Evolutionary conservation across 2,113 vertebrate species (phyloP).

Genomic region (Labrus mixtus): DNA sequence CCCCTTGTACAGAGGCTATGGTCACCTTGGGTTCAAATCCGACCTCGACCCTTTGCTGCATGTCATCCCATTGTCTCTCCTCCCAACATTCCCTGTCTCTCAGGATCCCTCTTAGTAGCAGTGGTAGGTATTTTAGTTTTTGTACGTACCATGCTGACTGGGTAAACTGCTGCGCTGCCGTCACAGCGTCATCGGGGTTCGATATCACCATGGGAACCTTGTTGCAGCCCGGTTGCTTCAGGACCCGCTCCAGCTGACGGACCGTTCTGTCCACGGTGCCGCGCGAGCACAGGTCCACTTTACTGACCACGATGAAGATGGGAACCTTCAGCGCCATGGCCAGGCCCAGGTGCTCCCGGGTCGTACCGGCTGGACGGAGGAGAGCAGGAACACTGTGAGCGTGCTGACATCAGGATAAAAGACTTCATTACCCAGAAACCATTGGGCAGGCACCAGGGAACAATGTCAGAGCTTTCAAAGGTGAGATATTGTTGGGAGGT

Average conservation of each 20-base stretch:
- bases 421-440: slow-evolving; percentile 30
- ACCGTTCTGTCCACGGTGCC: slow-evolving; percentile 92
- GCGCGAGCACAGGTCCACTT: slow-evolving; percentile 92
- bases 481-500: too few species aligned
- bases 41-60: too few species aligned
- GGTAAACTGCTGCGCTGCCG: slow-evolving; percentile 94
- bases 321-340: slow-evolving; percentile 97
- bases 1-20: too few species aligned
- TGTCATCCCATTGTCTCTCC: too few species aligned
- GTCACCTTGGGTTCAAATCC: too few species aligned
- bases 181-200: slow-evolving; percentile 92
- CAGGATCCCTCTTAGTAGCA: too few species aligned
- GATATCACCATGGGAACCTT: slow-evolving; percentile 92
- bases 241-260: slow-evolving; percentile 92
- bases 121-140: too few species aligned
- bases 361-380: slow-evolving; percentile 88
- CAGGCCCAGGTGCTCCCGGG: slow-evolving; percentile 94
- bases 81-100: too few species aligned
- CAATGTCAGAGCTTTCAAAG: too few species aligned
- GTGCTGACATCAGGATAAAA: background rate
- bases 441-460: background rate
- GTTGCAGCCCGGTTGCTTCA: slow-evolving; percentile 97
- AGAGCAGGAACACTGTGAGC: slow-evolving; percentile 22
- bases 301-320: slow-evolving; percentile 96
- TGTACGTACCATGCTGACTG: slow-evolving; percentile 89